phyloP scores from a whole-genome alignment of 2,888 invertebrate species.

The Leptinotarsa peninsularis region DNA sequence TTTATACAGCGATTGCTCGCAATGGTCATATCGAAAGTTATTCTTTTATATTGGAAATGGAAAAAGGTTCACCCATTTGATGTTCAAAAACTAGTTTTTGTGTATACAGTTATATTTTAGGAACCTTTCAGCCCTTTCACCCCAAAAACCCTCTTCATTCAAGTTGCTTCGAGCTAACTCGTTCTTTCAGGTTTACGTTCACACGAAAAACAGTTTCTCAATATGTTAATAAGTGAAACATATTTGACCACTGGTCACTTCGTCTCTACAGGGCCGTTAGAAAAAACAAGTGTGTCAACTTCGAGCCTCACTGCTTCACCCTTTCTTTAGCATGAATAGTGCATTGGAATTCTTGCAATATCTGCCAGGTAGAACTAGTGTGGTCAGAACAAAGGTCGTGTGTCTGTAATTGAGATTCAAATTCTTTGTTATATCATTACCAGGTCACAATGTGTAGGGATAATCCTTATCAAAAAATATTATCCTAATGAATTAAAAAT shows the following conservation, averaged over 20 bases:
- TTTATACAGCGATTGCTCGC: too few species aligned
- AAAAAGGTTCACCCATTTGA: background rate
- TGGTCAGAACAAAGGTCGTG: constrained; percentile 4
- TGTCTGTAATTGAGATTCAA: background rate
- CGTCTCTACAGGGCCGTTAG: background rate
- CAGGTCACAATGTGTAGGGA: background rate
- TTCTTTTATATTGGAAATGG: background rate
- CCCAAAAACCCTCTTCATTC: constrained; percentile 12
- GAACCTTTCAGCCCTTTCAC: background rate
- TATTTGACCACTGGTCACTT: constrained; percentile 3
- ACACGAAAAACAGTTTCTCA: constrained; percentile 1
- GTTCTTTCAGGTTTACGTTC: constrained; percentile 9
- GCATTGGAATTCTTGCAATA: background rate
- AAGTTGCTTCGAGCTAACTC: background rate
- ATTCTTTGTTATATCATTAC: background rate
- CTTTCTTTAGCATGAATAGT: background rate
- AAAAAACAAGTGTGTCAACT: background rate
- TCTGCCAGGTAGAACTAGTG: constrained; percentile 1
- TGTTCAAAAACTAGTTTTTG: background rate
- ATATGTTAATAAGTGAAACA: background rate
- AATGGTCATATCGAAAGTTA: too few species aligned
- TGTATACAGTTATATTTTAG: background rate
- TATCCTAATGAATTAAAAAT: background rate
- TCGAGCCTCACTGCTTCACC: background rate
- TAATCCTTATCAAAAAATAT: background rate